Conservation (phyloP, 1,140 invertebrate genomes). For the Megalopta genalis region DNA sequence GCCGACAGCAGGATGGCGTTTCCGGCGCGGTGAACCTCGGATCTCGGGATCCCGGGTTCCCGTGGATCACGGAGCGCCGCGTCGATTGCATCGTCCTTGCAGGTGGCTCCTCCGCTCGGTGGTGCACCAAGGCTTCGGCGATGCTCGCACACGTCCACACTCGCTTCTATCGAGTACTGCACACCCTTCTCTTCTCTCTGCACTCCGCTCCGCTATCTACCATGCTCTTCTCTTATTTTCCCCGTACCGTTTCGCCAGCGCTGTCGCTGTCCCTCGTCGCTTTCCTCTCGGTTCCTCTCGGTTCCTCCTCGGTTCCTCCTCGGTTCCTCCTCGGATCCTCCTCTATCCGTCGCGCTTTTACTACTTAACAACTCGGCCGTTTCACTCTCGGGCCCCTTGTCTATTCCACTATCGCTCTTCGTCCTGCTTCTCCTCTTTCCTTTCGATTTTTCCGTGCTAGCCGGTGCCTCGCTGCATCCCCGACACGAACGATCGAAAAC, state of each 20-base stretch:
- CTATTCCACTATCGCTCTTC: constrained; percentile 46
- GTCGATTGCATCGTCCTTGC: constrained; percentile 50
- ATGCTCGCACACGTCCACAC: constrained; percentile 22
- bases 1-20: too few species aligned
- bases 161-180: constrained; percentile 2
- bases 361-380: constrained; percentile 7
- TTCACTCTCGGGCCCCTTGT: constrained; percentile 42
- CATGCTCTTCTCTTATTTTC: constrained; percentile 12
- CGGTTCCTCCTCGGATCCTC: background rate
- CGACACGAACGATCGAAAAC: constrained; percentile 18
- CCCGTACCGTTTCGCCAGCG: constrained; percentile 7
- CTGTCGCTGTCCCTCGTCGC: background rate
- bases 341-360: constrained; percentile 1
- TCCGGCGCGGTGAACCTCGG: background rate
- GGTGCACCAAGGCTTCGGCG: constrained; percentile 57
- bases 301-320: too few species aligned
- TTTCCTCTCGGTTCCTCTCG: background rate
- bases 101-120: constrained; percentile 60
- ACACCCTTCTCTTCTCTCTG: background rate
- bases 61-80: constrained; percentile 8
- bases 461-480: background rate
- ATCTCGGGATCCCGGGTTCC: constrained; percentile 49
- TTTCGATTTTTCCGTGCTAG: background rate
- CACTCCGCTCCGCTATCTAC: background rate
- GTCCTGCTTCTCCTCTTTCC: background rate